These are phyloP conservation scores for Chascanopsetta lugubris DNA, from an alignment of 2,113 vertebrate species.

Conservation along the genomic window DNA sequence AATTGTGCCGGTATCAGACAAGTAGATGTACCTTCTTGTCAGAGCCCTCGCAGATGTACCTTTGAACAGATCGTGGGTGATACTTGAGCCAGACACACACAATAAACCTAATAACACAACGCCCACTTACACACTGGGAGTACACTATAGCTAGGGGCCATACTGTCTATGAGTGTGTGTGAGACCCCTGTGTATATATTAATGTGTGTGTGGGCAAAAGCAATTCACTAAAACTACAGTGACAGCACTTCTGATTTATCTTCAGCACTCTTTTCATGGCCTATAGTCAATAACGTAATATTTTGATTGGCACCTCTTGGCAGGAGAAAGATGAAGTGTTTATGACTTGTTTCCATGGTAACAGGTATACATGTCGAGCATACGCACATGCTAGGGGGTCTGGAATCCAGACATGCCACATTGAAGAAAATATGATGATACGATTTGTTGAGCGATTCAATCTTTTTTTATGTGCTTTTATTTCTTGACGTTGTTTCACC, in stretches of 20 bases:
- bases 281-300: constrained; percentile 25
- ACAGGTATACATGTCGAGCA: constrained; percentile 61
- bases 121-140: constrained; percentile 50
- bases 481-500: too few species aligned
- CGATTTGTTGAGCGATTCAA: constrained; percentile 22
- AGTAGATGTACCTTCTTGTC: constrained; percentile 10
- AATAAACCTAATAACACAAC: constrained; percentile 55
- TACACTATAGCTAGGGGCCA: constrained; percentile 43
- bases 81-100: constrained; percentile 62
- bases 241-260: constrained; percentile 27
- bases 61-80: constrained; percentile 46
- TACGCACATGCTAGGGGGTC: constrained; percentile 18
- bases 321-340: constrained; percentile 25
- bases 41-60: constrained; percentile 25
- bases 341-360: constrained; percentile 56
- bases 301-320: constrained; percentile 44
- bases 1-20: neutral
- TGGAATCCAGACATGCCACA: constrained; percentile 19
- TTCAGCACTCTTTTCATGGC: constrained; percentile 19
- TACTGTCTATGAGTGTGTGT: constrained; percentile 6
- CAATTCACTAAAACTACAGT: constrained; percentile 25
- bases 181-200: constrained; percentile 19
- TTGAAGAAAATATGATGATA: constrained; percentile 24
- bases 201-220: constrained; percentile 12
- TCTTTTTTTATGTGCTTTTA: too few species aligned